Evolutionary conservation across 2,113 vertebrate species (phyloP), one percentile per base, ranked within the genome.

Genomic region (Poecilia latipinna): DNA sequence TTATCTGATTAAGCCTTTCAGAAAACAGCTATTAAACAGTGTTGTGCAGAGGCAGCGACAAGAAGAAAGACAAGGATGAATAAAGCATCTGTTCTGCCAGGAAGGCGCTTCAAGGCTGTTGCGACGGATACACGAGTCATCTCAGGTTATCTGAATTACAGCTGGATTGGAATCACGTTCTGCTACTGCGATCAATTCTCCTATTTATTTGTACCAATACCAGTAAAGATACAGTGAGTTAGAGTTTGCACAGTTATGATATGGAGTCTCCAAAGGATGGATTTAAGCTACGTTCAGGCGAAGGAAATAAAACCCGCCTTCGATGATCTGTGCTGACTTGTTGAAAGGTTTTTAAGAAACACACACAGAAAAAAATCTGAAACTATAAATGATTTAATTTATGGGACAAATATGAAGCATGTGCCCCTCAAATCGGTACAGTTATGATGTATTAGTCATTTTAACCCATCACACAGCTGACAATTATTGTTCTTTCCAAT

Each of bases 71-170:
- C 35, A n/a, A 44, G 77, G 74, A 87, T 91, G 88, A 73, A 83
- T 75, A 74, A 82, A 75, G 83, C 90, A 90, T 90, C 70, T 88
- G 90, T 75, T 89, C 82, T 80, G 86, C 67, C 77, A 88, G 75
- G 75, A 87, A 86, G 80, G 15, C 75, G 24, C 31, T 74, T 80
- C 62, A 78, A 77, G 77, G 75, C 19, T 83, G 60, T 24, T 61
- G 71, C 70, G 83, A 70, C 51, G 63, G 68, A 78, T 66, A 61
- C 3, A 61, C 15, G 64, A 54, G 62, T 51, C 29, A 29, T 61
- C 60, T 62, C 32, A 57, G 70, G 29, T 85, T 74, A 24, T 83
- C 75, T 72, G 67, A 76, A 75, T 75, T 80, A 74, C 54, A 65
- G 75, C 65, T 31, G 5, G 69, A 69, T 70, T 35, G 12, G 48